Conservation (phyloP, 2,888 invertebrate species). For the Craniophora ligustri region DNA sequence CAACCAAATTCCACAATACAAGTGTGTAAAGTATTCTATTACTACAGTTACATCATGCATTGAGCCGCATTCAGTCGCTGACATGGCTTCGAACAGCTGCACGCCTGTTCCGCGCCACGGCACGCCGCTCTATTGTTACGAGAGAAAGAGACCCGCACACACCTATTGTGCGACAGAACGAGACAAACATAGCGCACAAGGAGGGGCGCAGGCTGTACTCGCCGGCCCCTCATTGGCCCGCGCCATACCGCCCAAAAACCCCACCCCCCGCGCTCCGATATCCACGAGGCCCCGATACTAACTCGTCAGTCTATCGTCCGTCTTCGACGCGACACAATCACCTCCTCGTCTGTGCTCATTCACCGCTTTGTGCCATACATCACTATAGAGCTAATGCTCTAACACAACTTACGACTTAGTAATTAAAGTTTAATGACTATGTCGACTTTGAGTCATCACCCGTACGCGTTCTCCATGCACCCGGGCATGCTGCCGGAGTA, state of each 20-base stretch:
- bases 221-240: conserved; percentile 71
- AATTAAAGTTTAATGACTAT: conserved; percentile 66
- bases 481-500: conserved; percentile 85
- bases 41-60: conserved; percentile 79
- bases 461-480: conserved; percentile 87
- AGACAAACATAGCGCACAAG: conserved; percentile 60
- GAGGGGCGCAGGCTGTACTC: conserved; percentile 81
- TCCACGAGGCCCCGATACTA: conserved; percentile 68
- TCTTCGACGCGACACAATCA: conserved; percentile 84
- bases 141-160: conserved; percentile 62
- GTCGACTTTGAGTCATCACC: conserved; percentile 87
- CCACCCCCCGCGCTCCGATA: conserved; percentile 75
- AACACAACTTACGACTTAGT: conserved; percentile 62
- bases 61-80: conserved; percentile 70
- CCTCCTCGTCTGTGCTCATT: conserved; percentile 73
- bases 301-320: conserved; percentile 83
- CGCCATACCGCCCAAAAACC: conserved; percentile 73
- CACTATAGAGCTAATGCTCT: conserved; percentile 75
- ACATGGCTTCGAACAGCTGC: conserved; percentile 83
- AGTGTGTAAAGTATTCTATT: conserved; percentile 68
- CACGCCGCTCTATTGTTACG: conserved; percentile 67
- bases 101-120: conserved; percentile 72
- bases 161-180: conserved; percentile 60
- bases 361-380: conserved; percentile 81
- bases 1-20: conserved; percentile 59